Conservation (phyloP, 2,113 vertebrate species). For the Campylomormyrus tamandua region DNA sequence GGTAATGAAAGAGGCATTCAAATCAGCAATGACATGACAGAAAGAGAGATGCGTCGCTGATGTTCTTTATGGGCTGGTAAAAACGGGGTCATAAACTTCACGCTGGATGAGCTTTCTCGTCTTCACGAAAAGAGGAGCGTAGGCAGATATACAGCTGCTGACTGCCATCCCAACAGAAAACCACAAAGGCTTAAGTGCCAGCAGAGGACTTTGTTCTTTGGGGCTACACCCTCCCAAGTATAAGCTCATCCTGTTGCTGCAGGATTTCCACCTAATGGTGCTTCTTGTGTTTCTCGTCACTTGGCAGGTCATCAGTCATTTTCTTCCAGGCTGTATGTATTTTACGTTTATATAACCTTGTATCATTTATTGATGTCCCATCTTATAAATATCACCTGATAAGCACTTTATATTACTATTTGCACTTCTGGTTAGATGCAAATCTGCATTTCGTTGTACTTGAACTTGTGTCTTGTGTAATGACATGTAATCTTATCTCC, state of each 20-base stretch:
- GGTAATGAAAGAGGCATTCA: slow-evolving; percentile 17
- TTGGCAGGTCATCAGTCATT: neutral
- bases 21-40: neutral
- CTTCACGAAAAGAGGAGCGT: neutral
- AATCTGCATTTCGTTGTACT: neutral
- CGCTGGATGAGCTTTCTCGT: neutral
- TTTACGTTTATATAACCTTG: neutral
- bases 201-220: neutral
- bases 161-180: neutral
- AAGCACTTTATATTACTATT: neutral
- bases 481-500: neutral
- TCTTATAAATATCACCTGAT: neutral
- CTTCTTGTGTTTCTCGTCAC: neutral
- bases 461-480: neutral
- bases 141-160: neutral
- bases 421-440: neutral
- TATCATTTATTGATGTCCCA: neutral
- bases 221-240: neutral
- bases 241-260: neutral
- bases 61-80: neutral
- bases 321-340: neutral
- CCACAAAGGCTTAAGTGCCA: neutral
- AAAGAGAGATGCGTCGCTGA: neutral
- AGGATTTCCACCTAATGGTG: neutral
- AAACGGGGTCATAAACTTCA: neutral